Conservation (phyloP, 2,888 invertebrate species). For the Artemia sp. region DNA sequence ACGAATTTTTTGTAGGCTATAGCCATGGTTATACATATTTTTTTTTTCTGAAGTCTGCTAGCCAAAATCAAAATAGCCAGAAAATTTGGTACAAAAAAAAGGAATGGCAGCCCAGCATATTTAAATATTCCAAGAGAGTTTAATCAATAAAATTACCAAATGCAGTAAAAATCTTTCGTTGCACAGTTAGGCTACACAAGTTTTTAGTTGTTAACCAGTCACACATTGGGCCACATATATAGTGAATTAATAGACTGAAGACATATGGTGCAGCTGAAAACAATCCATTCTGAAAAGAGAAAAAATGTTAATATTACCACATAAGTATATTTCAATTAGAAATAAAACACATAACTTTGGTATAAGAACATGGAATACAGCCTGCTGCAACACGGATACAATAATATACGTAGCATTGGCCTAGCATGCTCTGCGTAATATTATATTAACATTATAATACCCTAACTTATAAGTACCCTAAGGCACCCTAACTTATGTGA, state of each 20-base stretch:
- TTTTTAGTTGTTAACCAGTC: conserved; percentile 28
- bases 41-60: no score
- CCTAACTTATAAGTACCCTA: background rate
- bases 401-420: background rate
- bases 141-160: conserved; percentile 27
- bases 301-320: background rate
- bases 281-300: conserved; percentile 29
- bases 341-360: conserved; percentile 28
- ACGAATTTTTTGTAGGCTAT: no score
- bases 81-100: no score
- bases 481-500: conserved; percentile 31
- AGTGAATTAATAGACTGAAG: conserved; percentile 28
- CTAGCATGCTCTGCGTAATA: background rate
- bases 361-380: conserved; percentile 14
- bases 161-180: conserved; percentile 31
- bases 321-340: background rate
- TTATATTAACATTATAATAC: conserved; percentile 22
- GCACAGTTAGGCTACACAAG: conserved; percentile 27
- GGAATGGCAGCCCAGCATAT: no score
- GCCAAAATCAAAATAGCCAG: no score
- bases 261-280: conserved; percentile 31
- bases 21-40: no score
- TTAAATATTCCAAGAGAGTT: no score
- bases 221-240: conserved; percentile 29
- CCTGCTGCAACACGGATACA: background rate